Evolutionary conservation across 2,113 vertebrate genomes (phyloP).

Genomic region (Amphiprion percula): DNA sequence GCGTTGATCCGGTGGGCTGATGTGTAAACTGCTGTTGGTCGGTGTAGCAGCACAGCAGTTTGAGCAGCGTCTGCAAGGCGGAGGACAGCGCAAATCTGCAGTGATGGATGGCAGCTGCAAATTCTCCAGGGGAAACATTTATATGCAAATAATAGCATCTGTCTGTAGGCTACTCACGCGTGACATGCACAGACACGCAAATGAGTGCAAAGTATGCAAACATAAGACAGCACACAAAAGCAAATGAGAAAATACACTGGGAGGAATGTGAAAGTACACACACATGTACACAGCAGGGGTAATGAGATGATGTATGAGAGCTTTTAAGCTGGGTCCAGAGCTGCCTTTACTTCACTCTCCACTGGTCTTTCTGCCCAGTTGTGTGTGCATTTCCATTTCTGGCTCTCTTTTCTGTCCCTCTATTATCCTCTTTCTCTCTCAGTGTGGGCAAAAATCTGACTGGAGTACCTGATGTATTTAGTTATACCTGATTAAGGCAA

Average conservation of each 20-base stretch:
- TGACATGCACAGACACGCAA: constrained; percentile 29
- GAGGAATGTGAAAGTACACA: constrained; percentile 16
- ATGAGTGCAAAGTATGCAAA: constrained; percentile 9
- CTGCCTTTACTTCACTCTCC: constrained; percentile 46
- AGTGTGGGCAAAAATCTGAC: constrained; percentile 12
- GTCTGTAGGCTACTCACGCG: constrained; percentile 59
- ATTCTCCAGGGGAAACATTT: constrained; percentile 66
- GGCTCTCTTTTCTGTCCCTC: neutral
- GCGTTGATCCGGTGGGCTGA: constrained; percentile 20
- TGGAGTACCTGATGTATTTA: constrained; percentile 18
- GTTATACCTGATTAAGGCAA: constrained; percentile 17
- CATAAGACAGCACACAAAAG: constrained; percentile 3
- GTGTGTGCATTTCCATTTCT: neutral
- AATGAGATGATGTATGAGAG: constrained; percentile 76
- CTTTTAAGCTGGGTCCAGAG: constrained; percentile 57
- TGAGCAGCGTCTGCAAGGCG: neutral
- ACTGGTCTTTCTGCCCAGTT: constrained; percentile 39
- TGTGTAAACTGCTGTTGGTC: constrained; percentile 24
- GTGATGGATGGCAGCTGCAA: constrained; percentile 70
- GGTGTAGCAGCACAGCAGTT: neutral
- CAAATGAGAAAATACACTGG: neutral
- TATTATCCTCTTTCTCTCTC: constrained; percentile 1
- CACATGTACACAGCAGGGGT: constrained; percentile 32
- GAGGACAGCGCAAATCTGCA: constrained; percentile 40
- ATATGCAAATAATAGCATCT: constrained; percentile 75